Evolutionary conservation across 2,113 vertebrate genomes (phyloP).

Genomic region (Otocyon megalotis): DNA sequence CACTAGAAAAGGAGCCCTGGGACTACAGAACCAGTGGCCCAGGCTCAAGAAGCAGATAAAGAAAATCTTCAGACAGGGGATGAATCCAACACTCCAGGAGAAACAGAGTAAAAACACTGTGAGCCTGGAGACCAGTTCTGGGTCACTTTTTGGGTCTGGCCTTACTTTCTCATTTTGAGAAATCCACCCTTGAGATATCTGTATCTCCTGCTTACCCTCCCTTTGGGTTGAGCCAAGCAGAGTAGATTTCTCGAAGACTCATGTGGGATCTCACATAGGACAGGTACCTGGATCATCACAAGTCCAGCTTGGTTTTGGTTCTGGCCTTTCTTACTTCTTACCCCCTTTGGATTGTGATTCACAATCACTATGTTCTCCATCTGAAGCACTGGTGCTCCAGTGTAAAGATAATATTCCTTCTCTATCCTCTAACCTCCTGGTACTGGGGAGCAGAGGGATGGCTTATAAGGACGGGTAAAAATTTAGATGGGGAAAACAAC

Average conservation of each 20-base stretch:
- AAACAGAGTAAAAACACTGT: accelerated
- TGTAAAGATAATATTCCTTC: not conserved
- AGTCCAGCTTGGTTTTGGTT: not conserved
- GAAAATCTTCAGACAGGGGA: not conserved
- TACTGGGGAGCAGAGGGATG: accelerated
- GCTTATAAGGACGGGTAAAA: not conserved
- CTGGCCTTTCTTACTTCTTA: not conserved
- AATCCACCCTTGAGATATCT: not conserved
- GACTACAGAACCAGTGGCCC: accelerated
- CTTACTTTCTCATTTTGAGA: not conserved
- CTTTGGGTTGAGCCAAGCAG: not conserved
- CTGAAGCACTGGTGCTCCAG: accelerated
- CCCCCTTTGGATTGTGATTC: not conserved
- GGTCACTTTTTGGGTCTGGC: not conserved
- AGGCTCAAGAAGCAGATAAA: not conserved
- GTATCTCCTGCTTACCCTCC: not conserved
- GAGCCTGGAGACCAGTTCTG: too few species aligned
- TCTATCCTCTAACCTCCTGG: not conserved
- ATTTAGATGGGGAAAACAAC: not conserved
- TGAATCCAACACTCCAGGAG: accelerated
- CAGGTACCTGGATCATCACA: not conserved
- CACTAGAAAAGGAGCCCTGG: not conserved
- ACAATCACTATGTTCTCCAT: too few species aligned
- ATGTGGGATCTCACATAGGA: accelerated
- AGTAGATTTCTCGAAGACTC: not conserved